A percentile compares a stretch with the other conserved stretches of the same genome.
phyloP scores from a whole-genome alignment of 2,113 vertebrate species.

The Notechis scutatus region DNA sequence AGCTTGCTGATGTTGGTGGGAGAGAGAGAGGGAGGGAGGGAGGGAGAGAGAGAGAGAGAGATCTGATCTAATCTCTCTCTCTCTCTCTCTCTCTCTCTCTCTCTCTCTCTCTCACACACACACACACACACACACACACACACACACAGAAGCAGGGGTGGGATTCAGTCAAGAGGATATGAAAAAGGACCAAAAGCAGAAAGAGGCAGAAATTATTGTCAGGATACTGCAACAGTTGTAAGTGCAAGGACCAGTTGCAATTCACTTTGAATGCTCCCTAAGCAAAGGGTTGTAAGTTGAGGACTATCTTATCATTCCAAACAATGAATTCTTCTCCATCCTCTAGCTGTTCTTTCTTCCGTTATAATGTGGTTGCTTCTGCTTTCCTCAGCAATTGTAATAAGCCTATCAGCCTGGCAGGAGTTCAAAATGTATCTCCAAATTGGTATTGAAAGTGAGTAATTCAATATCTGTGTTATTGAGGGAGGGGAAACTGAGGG shows the following conservation, averaged over 20 bases:
- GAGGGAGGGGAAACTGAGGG: background rate
- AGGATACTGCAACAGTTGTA: too few species aligned
- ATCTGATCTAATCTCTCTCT: too few species aligned
- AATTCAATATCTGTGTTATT: conserved; percentile 43
- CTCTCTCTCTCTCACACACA: too few species aligned
- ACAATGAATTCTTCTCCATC: background rate
- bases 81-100: too few species aligned
- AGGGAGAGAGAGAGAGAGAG: too few species aligned
- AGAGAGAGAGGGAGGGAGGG: too few species aligned
- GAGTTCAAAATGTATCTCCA: conserved; percentile 50
- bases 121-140: too few species aligned
- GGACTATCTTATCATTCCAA: background rate
- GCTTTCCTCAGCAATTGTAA: conserved; percentile 57
- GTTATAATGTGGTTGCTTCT: background rate
- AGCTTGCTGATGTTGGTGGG: too few species aligned
- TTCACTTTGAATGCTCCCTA: background rate
- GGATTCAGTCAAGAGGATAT: too few species aligned
- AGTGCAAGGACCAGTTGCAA: background rate
- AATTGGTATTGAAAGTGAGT: conserved; percentile 41
- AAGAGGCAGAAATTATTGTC: too few species aligned
- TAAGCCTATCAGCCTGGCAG: conserved; percentile 57
- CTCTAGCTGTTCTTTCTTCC: background rate
- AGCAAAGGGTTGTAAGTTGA: background rate
- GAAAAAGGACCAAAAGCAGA: too few species aligned
- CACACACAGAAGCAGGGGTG: too few species aligned